Evolutionary conservation across 1,140 invertebrate species (phyloP), one percentile per base, ranked within the genome.

Genomic region (Drosophila sp.): DNA sequence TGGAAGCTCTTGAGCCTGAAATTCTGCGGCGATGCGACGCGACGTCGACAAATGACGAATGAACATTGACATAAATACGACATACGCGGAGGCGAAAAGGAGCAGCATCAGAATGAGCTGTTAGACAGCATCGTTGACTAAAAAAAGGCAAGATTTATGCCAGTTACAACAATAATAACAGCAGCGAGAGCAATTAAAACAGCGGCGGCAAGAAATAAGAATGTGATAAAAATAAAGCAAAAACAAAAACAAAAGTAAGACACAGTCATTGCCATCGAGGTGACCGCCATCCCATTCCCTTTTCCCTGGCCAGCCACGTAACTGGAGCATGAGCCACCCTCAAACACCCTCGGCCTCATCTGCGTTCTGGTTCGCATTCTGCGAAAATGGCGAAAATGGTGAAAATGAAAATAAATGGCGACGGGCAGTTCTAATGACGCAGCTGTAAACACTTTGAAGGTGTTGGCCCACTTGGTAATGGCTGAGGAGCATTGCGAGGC

Each of bases 371-470:
- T 14, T 18, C 9, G 13, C 54, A 13, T 29, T 38, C 34, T 25
- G 43, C 43, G n/a, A n/a, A n/a, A n/a, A 34, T 29, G 34, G 16
- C 29, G 41, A 51, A 71, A 65, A 72, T 72, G 66, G 8, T n/a
- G n/a, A 21, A 21, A 21, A 21, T 21, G 21, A 21, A 79, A 78
- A 75, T 72, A 78, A 82, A 75, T 78, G 80, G 66, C 80, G 61
- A 77, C 64, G 61, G 64, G 80, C 65, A 73, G 77, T 72, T 86
- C 72, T 86, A 86, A 86, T 86, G 81, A 87, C 82, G 81, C 81
- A 87, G 74, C 75, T 67, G 81, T 78, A 86, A 86, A 81, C 81
- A 86, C 81, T 86, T 73, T 65, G 79, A 69, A 84, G 81, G 78
- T 74, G 78, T 78, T 72, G 70, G 46, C 78, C 81, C 78, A 84